phyloP scores from a whole-genome alignment of 1,140 invertebrate genomes.

The Proales similis region DNA sequence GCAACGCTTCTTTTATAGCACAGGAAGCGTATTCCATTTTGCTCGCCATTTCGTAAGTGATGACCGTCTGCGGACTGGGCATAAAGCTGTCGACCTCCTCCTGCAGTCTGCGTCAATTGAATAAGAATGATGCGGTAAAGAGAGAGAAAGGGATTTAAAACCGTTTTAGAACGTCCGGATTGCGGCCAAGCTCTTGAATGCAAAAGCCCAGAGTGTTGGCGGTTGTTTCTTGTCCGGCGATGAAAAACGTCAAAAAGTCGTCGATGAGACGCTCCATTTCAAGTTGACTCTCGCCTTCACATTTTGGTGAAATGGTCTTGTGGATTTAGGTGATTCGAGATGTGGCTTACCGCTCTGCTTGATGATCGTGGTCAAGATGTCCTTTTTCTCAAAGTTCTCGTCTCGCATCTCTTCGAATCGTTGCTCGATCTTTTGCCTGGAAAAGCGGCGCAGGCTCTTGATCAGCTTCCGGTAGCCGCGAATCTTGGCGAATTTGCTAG shows the following conservation, averaged over 20 bases:
- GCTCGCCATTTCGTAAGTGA: constrained; percentile 5
- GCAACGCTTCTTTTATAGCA: constrained; percentile 17
- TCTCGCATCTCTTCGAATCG: neutral
- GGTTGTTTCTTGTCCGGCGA: constrained; percentile 27
- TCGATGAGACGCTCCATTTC: constrained; percentile 13
- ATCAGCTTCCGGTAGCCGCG: constrained; percentile 6
- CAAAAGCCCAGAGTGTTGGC: constrained; percentile 24
- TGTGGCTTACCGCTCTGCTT: neutral
- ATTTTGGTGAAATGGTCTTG: neutral
- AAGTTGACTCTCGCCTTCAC: neutral
- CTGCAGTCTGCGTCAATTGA: neutral
- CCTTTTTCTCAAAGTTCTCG: neutral
- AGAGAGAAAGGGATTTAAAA: neutral
- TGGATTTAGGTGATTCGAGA: neutral
- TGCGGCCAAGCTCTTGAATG: constrained; percentile 14
- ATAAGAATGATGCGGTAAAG: neutral
- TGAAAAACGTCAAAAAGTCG: constrained; percentile 27
- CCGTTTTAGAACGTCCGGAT: constrained; percentile 19
- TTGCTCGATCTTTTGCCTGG: neutral
- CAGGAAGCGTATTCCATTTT: constrained; percentile 2
- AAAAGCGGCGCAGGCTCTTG: constrained; percentile 11
- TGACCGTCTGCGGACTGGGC: neutral
- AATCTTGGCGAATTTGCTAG: neutral
- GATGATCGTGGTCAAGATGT: constrained; percentile 1
- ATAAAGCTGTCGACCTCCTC: constrained; percentile 3